A percentile compares a stretch with the other conserved stretches of the same genome.
Conservation (phyloP, 2,113 vertebrate genomes). For the Philantomba maxwellii region DNA sequence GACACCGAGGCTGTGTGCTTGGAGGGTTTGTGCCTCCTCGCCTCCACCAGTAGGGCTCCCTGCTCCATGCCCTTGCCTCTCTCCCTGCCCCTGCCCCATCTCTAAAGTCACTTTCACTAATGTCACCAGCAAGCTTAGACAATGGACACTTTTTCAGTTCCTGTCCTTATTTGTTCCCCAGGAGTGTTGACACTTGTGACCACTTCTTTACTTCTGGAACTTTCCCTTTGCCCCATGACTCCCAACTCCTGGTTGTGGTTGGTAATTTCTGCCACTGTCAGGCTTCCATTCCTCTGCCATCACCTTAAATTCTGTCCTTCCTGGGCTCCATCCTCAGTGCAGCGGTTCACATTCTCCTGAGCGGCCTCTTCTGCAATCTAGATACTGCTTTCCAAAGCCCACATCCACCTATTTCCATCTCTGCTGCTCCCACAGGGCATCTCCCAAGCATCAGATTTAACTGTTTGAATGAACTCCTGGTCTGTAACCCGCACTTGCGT, state of each 20-base stretch:
- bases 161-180: background rate
- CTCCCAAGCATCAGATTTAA: background rate
- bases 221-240: background rate
- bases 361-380: background rate
- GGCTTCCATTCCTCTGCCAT: background rate
- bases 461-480: background rate
- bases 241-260: background rate
- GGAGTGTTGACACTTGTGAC: background rate
- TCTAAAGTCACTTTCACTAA: background rate
- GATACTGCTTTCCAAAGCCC: background rate
- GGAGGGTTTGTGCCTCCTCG: background rate
- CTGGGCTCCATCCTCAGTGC: background rate
- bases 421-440: background rate
- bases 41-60: background rate
- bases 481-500: fast-evolving
- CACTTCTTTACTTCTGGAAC: background rate
- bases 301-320: background rate
- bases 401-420: background rate
- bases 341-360: background rate
- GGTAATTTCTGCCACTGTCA: background rate
- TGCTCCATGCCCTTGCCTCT: background rate
- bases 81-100: fast-evolving
- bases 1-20: background rate
- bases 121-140: background rate
- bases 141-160: background rate